phyloP scores from a whole-genome alignment of 2,113 vertebrate genomes.

The Scomber colias region DNA sequence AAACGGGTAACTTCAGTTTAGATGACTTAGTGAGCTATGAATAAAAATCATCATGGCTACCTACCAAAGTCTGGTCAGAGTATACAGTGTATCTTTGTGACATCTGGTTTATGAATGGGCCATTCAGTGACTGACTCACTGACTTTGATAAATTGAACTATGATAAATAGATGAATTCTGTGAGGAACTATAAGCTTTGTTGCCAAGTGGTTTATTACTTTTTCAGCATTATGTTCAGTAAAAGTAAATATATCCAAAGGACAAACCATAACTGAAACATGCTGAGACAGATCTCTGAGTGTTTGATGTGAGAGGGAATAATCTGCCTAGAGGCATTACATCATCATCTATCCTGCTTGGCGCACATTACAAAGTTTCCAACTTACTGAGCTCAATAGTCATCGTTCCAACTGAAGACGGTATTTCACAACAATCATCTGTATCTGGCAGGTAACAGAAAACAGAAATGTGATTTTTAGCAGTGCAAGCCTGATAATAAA shows the following conservation, averaged over 20 bases:
- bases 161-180: conserved; percentile 54
- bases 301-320: conserved; percentile 62
- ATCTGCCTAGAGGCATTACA: conserved; percentile 61
- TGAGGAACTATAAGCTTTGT: conserved; percentile 25
- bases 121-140: conserved; percentile 47
- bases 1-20: conserved; percentile 29
- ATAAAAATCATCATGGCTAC: conserved; percentile 39
- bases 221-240: conserved; percentile 39
- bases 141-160: conserved; percentile 34
- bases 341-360: conserved; percentile 54
- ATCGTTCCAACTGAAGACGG: not conserved
- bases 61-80: conserved; percentile 32
- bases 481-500: not conserved
- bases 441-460: conserved; percentile 8
- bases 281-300: conserved; percentile 57
- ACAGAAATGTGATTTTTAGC: not conserved
- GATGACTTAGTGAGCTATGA: conserved; percentile 26
- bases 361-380: conserved; percentile 31
- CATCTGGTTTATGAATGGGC: conserved; percentile 61
- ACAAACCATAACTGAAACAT: conserved; percentile 41
- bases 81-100: conserved; percentile 41
- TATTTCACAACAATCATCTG: conserved; percentile 39
- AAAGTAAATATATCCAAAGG: conserved; percentile 62
- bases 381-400: conserved; percentile 14
- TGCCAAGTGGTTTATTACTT: conserved; percentile 51